Conservation (phyloP, 2,113 vertebrate genomes). For the Ia io region DNA sequence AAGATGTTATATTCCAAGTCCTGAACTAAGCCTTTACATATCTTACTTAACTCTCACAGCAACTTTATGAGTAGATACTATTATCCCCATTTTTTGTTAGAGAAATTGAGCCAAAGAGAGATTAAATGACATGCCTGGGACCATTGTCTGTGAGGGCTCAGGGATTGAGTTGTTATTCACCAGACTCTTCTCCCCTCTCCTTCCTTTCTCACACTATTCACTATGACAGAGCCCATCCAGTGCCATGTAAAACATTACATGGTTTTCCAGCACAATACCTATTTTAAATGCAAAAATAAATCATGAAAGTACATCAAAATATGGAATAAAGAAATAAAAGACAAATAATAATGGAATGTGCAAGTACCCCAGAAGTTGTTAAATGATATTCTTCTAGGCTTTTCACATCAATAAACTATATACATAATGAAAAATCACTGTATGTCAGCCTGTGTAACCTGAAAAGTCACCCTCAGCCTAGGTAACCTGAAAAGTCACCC, state of each 20-base stretch:
- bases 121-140: background rate
- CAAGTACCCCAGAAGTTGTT: background rate
- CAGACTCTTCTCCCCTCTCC: fast-evolving
- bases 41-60: background rate
- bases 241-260: fast-evolving
- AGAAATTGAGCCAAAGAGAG: background rate
- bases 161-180: background rate
- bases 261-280: background rate
- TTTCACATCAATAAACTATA: background rate
- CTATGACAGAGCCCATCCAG: too few species aligned
- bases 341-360: background rate
- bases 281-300: background rate
- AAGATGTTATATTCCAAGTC: background rate
- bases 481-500: background rate
- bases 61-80: background rate
- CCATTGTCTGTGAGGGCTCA: background rate
- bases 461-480: background rate
- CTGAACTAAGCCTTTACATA: background rate
- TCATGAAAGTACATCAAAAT: background rate
- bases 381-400: background rate
- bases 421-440: background rate
- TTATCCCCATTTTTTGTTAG: background rate
- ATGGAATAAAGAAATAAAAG: background rate
- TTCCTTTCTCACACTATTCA: too few species aligned
- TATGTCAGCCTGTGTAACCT: background rate